Evolutionary conservation across 2,797 vertebrate species (phyloP).

Genomic region (Betta splendens): DNA sequence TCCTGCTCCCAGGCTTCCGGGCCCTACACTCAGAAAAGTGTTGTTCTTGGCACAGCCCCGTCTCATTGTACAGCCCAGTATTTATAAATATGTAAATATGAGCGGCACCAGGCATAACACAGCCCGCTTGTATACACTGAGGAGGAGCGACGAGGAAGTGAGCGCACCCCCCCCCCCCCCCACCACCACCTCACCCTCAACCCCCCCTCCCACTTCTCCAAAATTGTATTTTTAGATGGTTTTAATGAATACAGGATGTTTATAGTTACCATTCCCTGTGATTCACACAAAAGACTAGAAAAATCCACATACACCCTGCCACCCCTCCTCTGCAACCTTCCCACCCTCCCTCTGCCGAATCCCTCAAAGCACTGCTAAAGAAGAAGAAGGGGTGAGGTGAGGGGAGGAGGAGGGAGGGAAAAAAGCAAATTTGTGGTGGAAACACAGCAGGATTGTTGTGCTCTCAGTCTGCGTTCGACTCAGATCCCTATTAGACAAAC

Average conservation of each 20-base stretch:
- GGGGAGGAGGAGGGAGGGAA: background rate
- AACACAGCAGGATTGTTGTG: slow-evolving; percentile 77
- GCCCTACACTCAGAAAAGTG: slow-evolving; percentile 72
- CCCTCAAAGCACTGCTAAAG: slow-evolving; percentile 77
- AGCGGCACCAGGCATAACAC: slow-evolving; percentile 69
- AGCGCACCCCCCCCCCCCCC: slow-evolving; percentile 20
- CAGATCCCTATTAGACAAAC: slow-evolving; percentile 83
- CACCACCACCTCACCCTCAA: background rate
- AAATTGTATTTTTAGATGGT: slow-evolving; percentile 87
- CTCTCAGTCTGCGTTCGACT: slow-evolving; percentile 70
- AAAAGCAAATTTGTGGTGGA: slow-evolving; percentile 76
- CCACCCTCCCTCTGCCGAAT: slow-evolving; percentile 39
- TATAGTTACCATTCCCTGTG: slow-evolving; percentile 85
- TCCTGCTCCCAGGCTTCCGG: slow-evolving; percentile 75
- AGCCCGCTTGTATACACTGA: slow-evolving; percentile 67
- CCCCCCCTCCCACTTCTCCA: slow-evolving; percentile 4
- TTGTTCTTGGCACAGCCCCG: slow-evolving; percentile 81
- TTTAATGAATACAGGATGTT: slow-evolving; percentile 90
- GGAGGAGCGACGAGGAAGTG: slow-evolving; percentile 70
- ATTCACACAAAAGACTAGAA: slow-evolving; percentile 84
- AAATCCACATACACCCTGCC: slow-evolving; percentile 78
- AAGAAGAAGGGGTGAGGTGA: slow-evolving; percentile 51
- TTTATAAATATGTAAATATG: slow-evolving; percentile 88
- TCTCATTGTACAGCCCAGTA: slow-evolving; percentile 83
- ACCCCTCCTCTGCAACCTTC: slow-evolving; percentile 62